Conservation (phyloP, 2,113 vertebrate species). For the Ailuropoda melanoleuca region DNA sequence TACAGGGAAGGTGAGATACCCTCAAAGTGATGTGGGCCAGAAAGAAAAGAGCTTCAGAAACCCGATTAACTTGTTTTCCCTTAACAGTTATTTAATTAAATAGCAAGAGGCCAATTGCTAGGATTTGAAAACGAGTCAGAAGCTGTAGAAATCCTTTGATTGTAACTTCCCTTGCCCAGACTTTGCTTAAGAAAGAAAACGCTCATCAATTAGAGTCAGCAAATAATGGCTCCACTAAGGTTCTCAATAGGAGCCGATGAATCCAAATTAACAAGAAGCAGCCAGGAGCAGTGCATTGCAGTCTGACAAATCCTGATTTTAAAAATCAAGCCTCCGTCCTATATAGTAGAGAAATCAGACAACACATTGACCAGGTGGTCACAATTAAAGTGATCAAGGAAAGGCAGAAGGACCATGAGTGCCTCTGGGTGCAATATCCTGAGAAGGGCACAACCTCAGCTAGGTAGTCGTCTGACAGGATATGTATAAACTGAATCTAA, state of each 20-base stretch:
- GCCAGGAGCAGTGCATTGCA: not conserved
- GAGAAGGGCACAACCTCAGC: not conserved
- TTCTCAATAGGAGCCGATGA: not conserved
- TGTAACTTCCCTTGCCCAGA: slow-evolving; percentile 4
- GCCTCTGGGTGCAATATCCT: not conserved
- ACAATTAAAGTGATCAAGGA: not conserved
- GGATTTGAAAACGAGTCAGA: slow-evolving; percentile 53
- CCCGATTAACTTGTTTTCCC: not conserved
- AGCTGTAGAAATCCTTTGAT: slow-evolving; percentile 49
- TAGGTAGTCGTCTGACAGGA: not conserved
- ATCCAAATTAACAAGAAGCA: not conserved
- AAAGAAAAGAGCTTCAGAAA: not conserved
- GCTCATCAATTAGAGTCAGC: not conserved
- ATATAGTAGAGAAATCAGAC: not conserved
- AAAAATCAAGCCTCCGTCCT: not conserved
- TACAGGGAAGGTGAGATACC: not conserved
- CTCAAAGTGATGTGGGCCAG: not conserved
- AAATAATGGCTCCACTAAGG: not conserved
- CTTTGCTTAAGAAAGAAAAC: slow-evolving; percentile 21
- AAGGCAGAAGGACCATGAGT: not conserved
- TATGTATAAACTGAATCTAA: not conserved
- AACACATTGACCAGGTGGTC: not conserved
- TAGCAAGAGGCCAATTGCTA: slow-evolving; percentile 24
- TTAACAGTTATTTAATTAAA: slow-evolving; percentile 46
- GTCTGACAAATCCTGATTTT: not conserved